phyloP scores from a whole-genome alignment of 2,888 invertebrate genomes.

The Toxonevra muliebris region DNA sequence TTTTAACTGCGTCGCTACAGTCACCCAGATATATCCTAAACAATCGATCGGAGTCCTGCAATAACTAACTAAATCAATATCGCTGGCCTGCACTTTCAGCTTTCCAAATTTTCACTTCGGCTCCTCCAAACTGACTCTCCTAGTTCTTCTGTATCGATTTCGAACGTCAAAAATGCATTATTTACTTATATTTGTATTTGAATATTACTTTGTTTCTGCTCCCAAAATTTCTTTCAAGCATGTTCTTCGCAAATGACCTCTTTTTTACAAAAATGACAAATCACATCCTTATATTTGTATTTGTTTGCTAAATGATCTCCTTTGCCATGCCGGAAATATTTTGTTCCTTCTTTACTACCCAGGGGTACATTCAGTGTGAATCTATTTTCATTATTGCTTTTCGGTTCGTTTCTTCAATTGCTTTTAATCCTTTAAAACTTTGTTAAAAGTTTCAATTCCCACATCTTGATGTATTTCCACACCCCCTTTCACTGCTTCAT shows the following conservation, averaged over 20 bases:
- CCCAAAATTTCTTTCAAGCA: slow-evolving; percentile 26
- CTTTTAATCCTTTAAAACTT: slow-evolving; percentile 7
- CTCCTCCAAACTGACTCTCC: slow-evolving; percentile 20
- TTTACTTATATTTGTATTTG: slow-evolving; percentile 17
- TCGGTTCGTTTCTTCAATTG: slow-evolving; percentile 21
- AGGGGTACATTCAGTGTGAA: not conserved
- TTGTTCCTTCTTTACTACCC: slow-evolving; percentile 5
- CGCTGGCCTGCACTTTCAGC: slow-evolving; percentile 11
- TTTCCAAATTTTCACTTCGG: no score
- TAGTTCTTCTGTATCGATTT: slow-evolving; percentile 21
- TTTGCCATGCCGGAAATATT: slow-evolving; percentile 25
- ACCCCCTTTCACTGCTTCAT: slow-evolving; percentile 34
- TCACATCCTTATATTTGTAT: slow-evolving; percentile 20
- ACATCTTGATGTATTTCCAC: slow-evolving; percentile 31
- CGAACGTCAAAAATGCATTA: slow-evolving; percentile 15
- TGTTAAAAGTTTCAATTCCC: not conserved
- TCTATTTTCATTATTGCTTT: not conserved
- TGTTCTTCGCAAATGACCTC: slow-evolving; percentile 21
- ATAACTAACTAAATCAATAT: slow-evolving; percentile 22
- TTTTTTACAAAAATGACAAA: slow-evolving; percentile 25
- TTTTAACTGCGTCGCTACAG: slow-evolving; percentile 15
- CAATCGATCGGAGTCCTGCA: slow-evolving; percentile 21
- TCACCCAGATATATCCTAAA: slow-evolving; percentile 22
- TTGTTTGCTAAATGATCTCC: slow-evolving; percentile 23
- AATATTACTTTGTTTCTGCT: no score